These are phyloP conservation scores for Lagodon rhomboides DNA, from an alignment of 2,797 vertebrate species.

Conservation along the genomic window DNA sequence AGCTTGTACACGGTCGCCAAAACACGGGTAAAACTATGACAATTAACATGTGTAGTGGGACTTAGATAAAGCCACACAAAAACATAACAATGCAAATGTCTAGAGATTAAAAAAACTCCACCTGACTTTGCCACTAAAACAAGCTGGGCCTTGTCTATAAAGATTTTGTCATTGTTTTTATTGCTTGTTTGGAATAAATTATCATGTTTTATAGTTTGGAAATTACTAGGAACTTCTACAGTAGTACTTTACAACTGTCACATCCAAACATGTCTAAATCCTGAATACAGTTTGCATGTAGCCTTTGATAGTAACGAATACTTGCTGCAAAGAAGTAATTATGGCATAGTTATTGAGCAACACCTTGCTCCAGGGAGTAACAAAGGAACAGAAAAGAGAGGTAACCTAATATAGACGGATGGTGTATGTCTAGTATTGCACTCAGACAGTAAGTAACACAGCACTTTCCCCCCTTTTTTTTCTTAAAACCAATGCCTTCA, in stretches of 20 bases:
- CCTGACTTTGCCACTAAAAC: slow-evolving; percentile 5
- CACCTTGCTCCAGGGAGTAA: slow-evolving; percentile 65
- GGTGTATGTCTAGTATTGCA: slow-evolving; percentile 44
- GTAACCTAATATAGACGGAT: slow-evolving; percentile 73
- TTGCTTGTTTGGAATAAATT: background rate
- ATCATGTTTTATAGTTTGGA: background rate
- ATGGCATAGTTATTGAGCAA: slow-evolving; percentile 63
- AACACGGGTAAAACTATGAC: slow-evolving; percentile 39
- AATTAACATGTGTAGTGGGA: slow-evolving; percentile 3
- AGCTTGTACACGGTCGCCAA: slow-evolving; percentile 35
- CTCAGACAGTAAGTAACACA: slow-evolving; percentile 35
- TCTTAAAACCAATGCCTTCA: slow-evolving; percentile 25
- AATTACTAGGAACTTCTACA: background rate
- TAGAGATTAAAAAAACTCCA: background rate
- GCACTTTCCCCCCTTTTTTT: slow-evolving; percentile 10
- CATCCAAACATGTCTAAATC: slow-evolving; percentile 29
- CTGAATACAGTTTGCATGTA: slow-evolving; percentile 11
- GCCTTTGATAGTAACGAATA: slow-evolving; percentile 41
- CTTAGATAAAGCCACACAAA: slow-evolving; percentile 5
- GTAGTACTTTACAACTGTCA: slow-evolving; percentile 19
- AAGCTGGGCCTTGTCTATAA: background rate
- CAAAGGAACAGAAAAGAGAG: slow-evolving; percentile 70
- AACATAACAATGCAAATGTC: background rate
- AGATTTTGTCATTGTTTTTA: background rate
- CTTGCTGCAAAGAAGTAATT: slow-evolving; percentile 61